A percentile compares a stretch with the other conserved stretches of the same genome.
Conservation (phyloP, 2,888 invertebrate genomes). For the Diadromus collaris region DNA sequence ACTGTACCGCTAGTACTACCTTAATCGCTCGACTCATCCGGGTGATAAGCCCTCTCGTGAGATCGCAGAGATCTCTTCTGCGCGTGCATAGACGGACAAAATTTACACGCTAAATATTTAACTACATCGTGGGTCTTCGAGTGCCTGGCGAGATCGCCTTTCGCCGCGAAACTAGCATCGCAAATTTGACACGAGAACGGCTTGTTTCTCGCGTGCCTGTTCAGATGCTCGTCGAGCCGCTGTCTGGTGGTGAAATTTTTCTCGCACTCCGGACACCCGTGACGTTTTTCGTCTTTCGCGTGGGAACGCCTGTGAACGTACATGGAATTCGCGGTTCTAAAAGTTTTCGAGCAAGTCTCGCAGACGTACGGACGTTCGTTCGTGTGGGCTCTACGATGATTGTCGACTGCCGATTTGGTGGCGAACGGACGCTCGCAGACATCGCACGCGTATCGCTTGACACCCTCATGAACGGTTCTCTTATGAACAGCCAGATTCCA, state of each 20-base stretch:
- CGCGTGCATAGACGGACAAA: slow-evolving; percentile 79
- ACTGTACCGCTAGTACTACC: neutral
- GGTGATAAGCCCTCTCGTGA: slow-evolving; percentile 75
- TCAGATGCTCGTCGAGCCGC: slow-evolving; percentile 78
- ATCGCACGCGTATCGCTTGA: slow-evolving; percentile 81
- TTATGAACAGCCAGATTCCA: slow-evolving; percentile 81
- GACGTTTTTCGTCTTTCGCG: slow-evolving; percentile 68
- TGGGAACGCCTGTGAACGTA: too few relatives aligned
- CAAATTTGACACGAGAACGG: slow-evolving; percentile 80
- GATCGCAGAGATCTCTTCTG: slow-evolving; percentile 80
- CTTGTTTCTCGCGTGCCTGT: slow-evolving; percentile 79
- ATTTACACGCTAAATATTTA: slow-evolving; percentile 75
- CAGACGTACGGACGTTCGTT: slow-evolving; percentile 70
- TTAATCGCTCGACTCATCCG: slow-evolving; percentile 39
- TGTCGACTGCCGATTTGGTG: slow-evolving; percentile 80
- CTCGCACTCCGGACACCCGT: slow-evolving; percentile 79
- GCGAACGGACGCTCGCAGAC: slow-evolving; percentile 81
- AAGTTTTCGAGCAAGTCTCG: slow-evolving; percentile 81
- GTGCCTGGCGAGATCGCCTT: slow-evolving; percentile 81
- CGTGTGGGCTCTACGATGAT: slow-evolving; percentile 81
- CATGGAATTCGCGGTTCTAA: slow-evolving; percentile 80
- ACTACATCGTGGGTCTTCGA: slow-evolving; percentile 78
- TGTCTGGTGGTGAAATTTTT: slow-evolving; percentile 80
- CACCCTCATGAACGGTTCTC: slow-evolving; percentile 80
- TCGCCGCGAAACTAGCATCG: slow-evolving; percentile 80